A percentile compares a stretch with the other conserved stretches of the same genome.
These are phyloP conservation scores for Chaetodon trifasciatus DNA, from an alignment of 2,797 vertebrate species.

Conservation along the genomic window DNA sequence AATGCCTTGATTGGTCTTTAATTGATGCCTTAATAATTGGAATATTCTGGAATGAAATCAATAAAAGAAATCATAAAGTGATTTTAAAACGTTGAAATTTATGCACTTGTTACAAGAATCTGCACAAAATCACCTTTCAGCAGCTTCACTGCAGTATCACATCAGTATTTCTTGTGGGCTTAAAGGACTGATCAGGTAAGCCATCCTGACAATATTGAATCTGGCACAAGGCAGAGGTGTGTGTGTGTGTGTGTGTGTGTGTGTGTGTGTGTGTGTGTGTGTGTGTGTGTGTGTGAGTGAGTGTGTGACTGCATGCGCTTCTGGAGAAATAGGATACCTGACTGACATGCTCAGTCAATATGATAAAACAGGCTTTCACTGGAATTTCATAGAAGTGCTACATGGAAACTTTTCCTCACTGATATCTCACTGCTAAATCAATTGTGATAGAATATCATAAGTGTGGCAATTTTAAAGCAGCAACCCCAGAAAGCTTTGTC, in stretches of 20 bases:
- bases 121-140: not conserved
- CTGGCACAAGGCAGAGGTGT: not conserved
- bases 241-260: constrained; percentile 11
- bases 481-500: not conserved
- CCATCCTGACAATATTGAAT: constrained; percentile 26
- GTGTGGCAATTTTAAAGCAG: constrained; percentile 35
- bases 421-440: constrained; percentile 36
- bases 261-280: not conserved
- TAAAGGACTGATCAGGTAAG: constrained; percentile 17
- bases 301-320: not conserved
- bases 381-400: constrained; percentile 38
- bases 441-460: constrained; percentile 41
- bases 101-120: not conserved
- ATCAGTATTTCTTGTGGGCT: not conserved
- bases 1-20: not conserved
- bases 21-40: not conserved
- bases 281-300: constrained; percentile 2
- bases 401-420: constrained; percentile 34
- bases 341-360: constrained; percentile 32
- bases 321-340: constrained; percentile 25
- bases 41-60: not conserved
- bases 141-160: constrained; percentile 4
- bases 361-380: constrained; percentile 34
- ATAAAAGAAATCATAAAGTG: not conserved
- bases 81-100: no score